Conservation (phyloP, 1,140 invertebrate genomes). For the Drosophila truncata region DNA sequence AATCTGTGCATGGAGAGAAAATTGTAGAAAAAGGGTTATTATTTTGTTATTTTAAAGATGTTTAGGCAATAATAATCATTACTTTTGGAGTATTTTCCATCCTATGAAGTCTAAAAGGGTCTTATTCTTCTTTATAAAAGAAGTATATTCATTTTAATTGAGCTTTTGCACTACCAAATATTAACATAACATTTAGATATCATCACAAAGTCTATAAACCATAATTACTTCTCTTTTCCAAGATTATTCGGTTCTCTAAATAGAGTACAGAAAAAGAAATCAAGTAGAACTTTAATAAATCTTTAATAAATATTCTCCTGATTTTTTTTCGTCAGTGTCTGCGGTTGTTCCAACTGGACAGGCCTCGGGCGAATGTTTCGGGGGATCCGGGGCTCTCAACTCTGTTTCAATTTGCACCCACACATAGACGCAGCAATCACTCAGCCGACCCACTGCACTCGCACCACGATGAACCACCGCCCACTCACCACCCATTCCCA, state of each 20-base stretch:
- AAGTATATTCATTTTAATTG: too few relatives aligned
- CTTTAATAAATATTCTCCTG: neutral
- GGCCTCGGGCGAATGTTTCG: constrained; percentile 1
- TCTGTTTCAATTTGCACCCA: constrained; percentile 82
- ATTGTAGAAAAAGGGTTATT: neutral
- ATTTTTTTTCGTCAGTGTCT: neutral
- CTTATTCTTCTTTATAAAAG: too few relatives aligned
- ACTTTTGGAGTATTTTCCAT: neutral
- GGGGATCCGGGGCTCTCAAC: constrained; percentile 44
- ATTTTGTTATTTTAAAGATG: neutral
- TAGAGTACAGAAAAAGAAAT: neutral
- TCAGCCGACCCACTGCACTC: constrained; percentile 40
- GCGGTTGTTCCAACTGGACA: constrained; percentile 13
- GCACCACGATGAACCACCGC: constrained; percentile 1
- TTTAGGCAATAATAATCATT: neutral
- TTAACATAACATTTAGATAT: too few relatives aligned
- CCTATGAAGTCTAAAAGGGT: too few relatives aligned
- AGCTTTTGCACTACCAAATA: too few relatives aligned
- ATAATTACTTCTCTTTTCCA: neutral
- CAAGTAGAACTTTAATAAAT: neutral
- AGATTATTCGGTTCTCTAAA: neutral
- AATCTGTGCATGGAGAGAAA: constrained; percentile 1
- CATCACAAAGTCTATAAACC: too few relatives aligned
- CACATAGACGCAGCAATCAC: constrained; percentile 67
- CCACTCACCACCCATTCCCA: constrained; percentile 1